A percentile compares a stretch with the other conserved stretches of the same genome.
Conservation (phyloP, 2,888 invertebrate species). For the Cataglyphis altisquamis region DNA sequence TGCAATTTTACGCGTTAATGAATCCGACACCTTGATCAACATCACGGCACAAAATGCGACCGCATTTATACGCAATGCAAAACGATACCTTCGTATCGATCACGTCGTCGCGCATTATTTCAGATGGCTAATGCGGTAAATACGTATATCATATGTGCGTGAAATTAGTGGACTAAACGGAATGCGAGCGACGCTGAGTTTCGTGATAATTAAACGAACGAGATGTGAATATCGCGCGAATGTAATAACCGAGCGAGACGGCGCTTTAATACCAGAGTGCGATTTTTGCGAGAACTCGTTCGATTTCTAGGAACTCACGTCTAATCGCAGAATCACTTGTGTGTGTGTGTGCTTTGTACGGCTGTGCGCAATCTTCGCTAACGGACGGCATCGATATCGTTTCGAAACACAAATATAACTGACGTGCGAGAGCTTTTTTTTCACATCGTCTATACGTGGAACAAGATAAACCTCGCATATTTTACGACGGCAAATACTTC, state of each 20-base stretch:
- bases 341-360: no score
- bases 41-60: constrained; percentile 4
- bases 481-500: background rate
- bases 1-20: constrained; percentile 46
- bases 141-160: background rate
- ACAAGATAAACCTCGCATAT: background rate
- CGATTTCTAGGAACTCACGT: background rate
- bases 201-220: constrained; percentile 2
- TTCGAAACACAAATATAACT: background rate
- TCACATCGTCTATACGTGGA: background rate
- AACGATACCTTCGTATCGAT: constrained; percentile 21
- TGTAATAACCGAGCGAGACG: background rate
- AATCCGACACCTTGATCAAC: constrained; percentile 66
- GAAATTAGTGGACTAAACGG: background rate
- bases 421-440: background rate
- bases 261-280: background rate
- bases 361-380: background rate
- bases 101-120: constrained; percentile 47
- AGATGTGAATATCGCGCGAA: background rate
- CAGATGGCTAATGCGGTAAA: constrained; percentile 20
- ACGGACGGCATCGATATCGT: background rate
- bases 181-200: background rate
- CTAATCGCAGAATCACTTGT: background rate
- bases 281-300: background rate
- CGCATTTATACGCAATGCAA: constrained; percentile 3